Conservation (phyloP, 2,888 invertebrate genomes). For the Ethmia dodecea region DNA sequence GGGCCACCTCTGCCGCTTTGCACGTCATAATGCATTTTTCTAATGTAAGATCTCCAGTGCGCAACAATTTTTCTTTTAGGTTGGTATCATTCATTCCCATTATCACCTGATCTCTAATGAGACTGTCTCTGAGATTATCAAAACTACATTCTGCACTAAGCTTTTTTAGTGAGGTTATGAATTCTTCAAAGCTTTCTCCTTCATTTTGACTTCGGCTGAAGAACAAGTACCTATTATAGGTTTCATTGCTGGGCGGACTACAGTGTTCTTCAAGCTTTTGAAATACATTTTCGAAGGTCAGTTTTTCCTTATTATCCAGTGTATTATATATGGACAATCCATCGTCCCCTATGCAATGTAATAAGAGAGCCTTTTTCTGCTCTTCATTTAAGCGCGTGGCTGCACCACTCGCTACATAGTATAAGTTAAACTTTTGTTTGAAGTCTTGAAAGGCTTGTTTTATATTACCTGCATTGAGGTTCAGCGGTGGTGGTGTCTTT, state of each 20-base stretch:
- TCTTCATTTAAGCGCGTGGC: not conserved
- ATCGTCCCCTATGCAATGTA: slow-evolving; percentile 4
- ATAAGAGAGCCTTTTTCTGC: slow-evolving; percentile 2
- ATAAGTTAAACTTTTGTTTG: slow-evolving; percentile 2
- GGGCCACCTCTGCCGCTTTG: slow-evolving; percentile 2
- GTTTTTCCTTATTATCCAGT: slow-evolving; percentile 2
- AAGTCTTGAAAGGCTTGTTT: slow-evolving; percentile 1
- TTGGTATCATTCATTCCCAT: not conserved
- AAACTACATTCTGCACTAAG: slow-evolving; percentile 5
- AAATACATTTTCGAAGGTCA: slow-evolving; percentile 1
- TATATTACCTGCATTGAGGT: not conserved
- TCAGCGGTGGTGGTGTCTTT: not conserved
- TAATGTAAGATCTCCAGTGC: not conserved
- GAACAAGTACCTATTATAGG: slow-evolving; percentile 6
- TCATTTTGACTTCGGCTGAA: not conserved
- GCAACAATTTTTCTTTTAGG: slow-evolving; percentile 2
- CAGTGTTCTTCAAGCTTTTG: slow-evolving; percentile 2
- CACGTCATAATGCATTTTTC: slow-evolving; percentile 1
- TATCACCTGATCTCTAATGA: slow-evolving; percentile 4
- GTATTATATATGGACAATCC: slow-evolving; percentile 3
- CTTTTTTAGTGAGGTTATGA: slow-evolving; percentile 1
- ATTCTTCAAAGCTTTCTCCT: not conserved
- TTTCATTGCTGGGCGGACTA: slow-evolving; percentile 7
- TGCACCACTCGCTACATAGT: slow-evolving; percentile 2
- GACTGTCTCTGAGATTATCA: slow-evolving; percentile 1